Conservation (phyloP, 2,797 vertebrate species). For the Moxostoma hubbsi region DNA sequence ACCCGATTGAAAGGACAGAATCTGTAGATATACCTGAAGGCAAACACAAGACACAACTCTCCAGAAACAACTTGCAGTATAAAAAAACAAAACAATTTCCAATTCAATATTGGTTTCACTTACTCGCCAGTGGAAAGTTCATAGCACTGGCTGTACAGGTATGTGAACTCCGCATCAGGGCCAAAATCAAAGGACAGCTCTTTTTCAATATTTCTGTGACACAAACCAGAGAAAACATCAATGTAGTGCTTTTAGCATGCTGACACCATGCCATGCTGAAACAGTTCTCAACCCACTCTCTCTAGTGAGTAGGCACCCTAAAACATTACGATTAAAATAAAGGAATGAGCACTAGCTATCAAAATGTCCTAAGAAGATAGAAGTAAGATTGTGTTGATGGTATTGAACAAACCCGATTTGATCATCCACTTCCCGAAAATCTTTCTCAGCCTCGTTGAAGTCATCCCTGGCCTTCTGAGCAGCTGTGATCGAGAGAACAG, state of each 20-base stretch:
- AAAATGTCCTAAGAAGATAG: background rate
- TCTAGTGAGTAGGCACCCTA: no score
- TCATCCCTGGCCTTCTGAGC: constrained; percentile 86
- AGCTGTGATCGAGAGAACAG: constrained; percentile 67
- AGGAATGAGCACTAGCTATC: background rate
- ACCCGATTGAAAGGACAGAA: constrained; percentile 90
- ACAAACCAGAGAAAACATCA: constrained; percentile 26
- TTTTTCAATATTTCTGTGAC: constrained; percentile 85
- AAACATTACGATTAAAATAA: no score
- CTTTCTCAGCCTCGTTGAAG: constrained; percentile 83
- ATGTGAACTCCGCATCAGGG: constrained; percentile 83
- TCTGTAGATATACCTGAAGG: constrained; percentile 85
- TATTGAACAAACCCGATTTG: constrained; percentile 80
- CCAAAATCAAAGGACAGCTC: constrained; percentile 93
- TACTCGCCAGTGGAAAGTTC: constrained; percentile 89
- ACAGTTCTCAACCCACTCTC: no score
- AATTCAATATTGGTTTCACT: constrained; percentile 44
- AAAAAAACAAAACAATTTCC: constrained; percentile 3
- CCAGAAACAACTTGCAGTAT: background rate
- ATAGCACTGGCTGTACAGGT: constrained; percentile 91
- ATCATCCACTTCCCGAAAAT: constrained; percentile 86
- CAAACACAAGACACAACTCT: background rate
- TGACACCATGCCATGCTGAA: no score
- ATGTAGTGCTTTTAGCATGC: background rate
- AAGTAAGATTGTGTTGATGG: background rate